A percentile compares a stretch with the other conserved stretches of the same genome.
Conservation (phyloP, 1,140 invertebrate genomes). For the Phthorimaea operculella region DNA sequence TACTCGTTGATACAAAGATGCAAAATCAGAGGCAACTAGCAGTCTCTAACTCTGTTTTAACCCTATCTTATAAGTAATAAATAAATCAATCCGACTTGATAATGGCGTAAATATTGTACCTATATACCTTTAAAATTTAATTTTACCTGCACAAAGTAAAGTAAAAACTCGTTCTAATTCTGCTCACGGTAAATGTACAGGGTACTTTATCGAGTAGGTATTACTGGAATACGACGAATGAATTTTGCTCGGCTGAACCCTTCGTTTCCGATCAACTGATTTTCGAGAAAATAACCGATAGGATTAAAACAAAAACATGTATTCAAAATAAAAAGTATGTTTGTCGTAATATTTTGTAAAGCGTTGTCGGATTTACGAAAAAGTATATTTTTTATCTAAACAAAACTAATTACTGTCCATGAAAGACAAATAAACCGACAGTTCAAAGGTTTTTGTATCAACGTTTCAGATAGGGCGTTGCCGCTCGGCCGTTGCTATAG, state of each 20-base stretch:
- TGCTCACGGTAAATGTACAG: too few relatives aligned
- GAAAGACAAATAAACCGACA: too few relatives aligned
- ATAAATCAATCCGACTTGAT: too few relatives aligned
- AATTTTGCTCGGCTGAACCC: slow-evolving; percentile 27
- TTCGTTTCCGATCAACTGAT: slow-evolving; percentile 28
- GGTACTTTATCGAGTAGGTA: neutral
- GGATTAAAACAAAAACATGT: neutral
- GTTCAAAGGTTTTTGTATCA: too few relatives aligned
- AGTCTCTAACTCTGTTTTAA: too few relatives aligned
- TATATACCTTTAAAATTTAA: too few relatives aligned
- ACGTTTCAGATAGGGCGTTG: neutral
- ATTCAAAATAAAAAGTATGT: neutral
- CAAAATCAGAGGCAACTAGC: too few relatives aligned
- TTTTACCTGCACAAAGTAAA: too few relatives aligned
- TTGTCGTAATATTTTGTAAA: neutral
- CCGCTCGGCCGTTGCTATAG: slow-evolving; percentile 18
- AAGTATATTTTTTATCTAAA: neutral
- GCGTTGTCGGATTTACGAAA: neutral
- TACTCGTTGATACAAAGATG: too few relatives aligned
- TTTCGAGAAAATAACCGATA: neutral
- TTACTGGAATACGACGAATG: slow-evolving; percentile 32
- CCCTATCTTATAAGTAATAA: too few relatives aligned
- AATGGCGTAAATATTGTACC: too few relatives aligned
- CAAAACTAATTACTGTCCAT: neutral
- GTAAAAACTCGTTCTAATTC: too few relatives aligned